These are phyloP conservation scores for Copidosoma floridanum DNA, from an alignment of 1,140 invertebrate genomes.

Conservation along the genomic window DNA sequence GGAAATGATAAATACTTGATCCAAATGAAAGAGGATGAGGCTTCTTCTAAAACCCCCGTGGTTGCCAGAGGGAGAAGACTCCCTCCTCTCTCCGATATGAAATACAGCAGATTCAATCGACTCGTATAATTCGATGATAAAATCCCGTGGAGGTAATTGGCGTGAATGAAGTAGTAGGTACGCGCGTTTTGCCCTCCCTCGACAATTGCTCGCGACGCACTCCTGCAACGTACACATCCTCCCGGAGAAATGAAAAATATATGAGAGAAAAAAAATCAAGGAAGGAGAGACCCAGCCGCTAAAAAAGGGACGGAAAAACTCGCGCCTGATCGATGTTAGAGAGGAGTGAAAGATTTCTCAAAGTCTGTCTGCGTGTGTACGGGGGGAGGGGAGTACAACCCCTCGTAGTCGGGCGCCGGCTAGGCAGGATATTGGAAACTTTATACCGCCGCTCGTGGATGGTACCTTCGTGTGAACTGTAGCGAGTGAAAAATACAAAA, in stretches of 20 bases:
- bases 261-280: no score
- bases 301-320: neutral
- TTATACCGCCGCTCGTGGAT: slow-evolving; percentile 5
- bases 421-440: slow-evolving; percentile 22
- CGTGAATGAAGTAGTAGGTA: no score
- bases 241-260: neutral
- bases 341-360: slow-evolving; percentile 21
- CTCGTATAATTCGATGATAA: slow-evolving; percentile 26
- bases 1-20: slow-evolving; percentile 14
- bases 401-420: no score
- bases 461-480: no score
- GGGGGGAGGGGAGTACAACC: neutral
- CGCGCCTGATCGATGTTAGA: slow-evolving; percentile 13
- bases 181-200: neutral
- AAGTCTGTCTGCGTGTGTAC: neutral
- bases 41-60: no score
- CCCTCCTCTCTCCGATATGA: no score
- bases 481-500: slow-evolving; percentile 20
- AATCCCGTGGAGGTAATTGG: slow-evolving; percentile 19
- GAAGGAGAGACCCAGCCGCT: neutral
- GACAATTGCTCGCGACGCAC: neutral
- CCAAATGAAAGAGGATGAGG: neutral
- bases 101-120: slow-evolving; percentile 24
- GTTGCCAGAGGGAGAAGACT: no score
- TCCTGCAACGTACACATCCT: neutral